Conservation (phyloP, 2,888 invertebrate species). For the Coenonympha arcania region DNA sequence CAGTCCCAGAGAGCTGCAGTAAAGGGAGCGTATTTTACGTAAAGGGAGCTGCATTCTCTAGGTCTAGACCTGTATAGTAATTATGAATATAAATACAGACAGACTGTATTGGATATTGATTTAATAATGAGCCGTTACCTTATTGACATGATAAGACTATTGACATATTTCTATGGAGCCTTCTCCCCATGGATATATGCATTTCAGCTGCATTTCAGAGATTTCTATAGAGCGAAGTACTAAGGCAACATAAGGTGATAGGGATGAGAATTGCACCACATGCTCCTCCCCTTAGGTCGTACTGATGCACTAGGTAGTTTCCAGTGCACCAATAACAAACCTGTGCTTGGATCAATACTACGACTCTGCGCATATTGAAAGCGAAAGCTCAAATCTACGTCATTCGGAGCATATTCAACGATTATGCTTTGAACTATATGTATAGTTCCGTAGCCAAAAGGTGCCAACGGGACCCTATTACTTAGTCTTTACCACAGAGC, state of each 20-base stretch:
- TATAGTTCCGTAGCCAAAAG: no score
- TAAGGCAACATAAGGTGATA: constrained; percentile 19
- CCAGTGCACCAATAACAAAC: constrained; percentile 8
- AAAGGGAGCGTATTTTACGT: no score
- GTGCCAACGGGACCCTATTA: no score
- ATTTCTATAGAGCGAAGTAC: constrained; percentile 13
- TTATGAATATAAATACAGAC: no score
- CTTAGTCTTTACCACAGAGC: no score
- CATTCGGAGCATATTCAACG: not conserved
- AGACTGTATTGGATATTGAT: no score
- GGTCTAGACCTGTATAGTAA: no score
- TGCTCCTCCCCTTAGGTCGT: not conserved
- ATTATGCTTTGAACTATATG: no score
- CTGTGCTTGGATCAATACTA: constrained; percentile 17
- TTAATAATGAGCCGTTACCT: no score
- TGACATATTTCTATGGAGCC: not conserved
- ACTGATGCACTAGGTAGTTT: not conserved
- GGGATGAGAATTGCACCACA: not conserved
- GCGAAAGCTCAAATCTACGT: constrained; percentile 1
- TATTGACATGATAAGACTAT: not conserved
- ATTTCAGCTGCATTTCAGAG: not conserved
- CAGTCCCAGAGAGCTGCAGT: no score
- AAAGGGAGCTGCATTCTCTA: no score
- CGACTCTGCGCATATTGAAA: constrained; percentile 31
- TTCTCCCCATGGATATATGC: not conserved